These are phyloP conservation scores for Oplegnathus fasciatus DNA, from an alignment of 2,113 vertebrate species.

Conservation along the genomic window DNA sequence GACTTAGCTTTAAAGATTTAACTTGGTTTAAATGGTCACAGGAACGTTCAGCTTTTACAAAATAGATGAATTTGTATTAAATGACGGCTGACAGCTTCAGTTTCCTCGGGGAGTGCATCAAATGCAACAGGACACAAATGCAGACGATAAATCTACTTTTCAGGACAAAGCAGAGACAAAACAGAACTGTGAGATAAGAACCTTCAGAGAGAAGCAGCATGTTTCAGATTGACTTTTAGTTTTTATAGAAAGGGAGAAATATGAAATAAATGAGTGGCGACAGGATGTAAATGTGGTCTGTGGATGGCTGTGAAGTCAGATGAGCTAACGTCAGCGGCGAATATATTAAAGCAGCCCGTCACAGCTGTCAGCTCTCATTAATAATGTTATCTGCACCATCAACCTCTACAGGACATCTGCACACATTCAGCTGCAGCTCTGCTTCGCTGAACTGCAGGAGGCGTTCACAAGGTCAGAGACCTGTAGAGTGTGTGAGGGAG, in stretches of 20 bases:
- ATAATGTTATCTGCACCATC: conserved; percentile 52
- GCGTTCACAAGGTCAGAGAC: conserved; percentile 30
- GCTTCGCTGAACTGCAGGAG: conserved; percentile 30
- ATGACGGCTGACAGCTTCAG: background rate
- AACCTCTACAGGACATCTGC: conserved; percentile 51
- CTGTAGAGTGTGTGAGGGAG: background rate
- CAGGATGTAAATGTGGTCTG: conserved; percentile 6
- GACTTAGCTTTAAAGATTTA: background rate
- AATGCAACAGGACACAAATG: background rate
- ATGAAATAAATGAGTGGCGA: background rate
- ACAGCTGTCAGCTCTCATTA: conserved; percentile 64
- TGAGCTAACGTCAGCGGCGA: conserved; percentile 25
- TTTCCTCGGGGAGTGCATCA: background rate
- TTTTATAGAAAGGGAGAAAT: background rate
- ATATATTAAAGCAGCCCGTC: conserved; percentile 46
- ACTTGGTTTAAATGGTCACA: background rate
- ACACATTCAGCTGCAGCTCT: conserved; percentile 22
- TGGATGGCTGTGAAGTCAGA: background rate
- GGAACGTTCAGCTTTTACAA: background rate
- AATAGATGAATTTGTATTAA: background rate
- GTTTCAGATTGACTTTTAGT: background rate
- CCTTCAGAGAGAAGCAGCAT: background rate
- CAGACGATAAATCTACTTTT: background rate
- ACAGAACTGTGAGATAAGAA: background rate
- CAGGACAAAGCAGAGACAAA: background rate